A percentile compares a stretch with the other conserved stretches of the same genome.
These are phyloP conservation scores for Dynastes tityus DNA, from an alignment of 2,888 invertebrate genomes.

Conservation along the genomic window DNA sequence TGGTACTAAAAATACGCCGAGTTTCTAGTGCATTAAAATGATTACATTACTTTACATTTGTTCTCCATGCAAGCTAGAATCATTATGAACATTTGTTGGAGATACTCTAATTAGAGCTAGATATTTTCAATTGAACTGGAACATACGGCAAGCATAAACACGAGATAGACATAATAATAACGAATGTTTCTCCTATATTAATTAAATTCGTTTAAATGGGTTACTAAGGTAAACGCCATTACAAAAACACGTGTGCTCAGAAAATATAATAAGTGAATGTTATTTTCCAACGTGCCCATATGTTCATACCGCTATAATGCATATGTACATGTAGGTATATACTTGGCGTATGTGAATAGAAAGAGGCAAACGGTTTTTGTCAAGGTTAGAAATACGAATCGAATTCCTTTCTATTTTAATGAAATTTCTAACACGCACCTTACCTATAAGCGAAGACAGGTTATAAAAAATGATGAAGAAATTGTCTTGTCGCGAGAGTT, in stretches of 20 bases:
- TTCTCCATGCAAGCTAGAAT: background rate
- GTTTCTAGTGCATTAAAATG: background rate
- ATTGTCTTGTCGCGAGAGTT: background rate
- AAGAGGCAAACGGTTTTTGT: constrained; percentile 7
- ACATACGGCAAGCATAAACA: background rate
- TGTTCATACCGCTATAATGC: background rate
- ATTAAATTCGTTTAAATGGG: constrained; percentile 17
- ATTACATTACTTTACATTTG: background rate
- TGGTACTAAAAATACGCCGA: background rate
- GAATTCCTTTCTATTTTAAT: constrained; percentile 37
- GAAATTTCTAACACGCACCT: constrained; percentile 32
- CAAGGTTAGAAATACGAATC: constrained; percentile 32
- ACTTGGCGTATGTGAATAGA: constrained; percentile 9
- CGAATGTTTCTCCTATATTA: background rate
- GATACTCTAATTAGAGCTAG: constrained; percentile 18
- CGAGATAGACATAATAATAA: background rate
- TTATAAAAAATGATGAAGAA: constrained; percentile 9
- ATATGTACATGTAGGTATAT: background rate
- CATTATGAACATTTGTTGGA: background rate
- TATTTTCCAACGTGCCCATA: constrained; percentile 14
- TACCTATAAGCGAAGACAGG: background rate
- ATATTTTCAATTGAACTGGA: background rate
- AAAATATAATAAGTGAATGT: constrained; percentile 31
- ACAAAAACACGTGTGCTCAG: background rate
- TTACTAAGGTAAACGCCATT: constrained; percentile 15